Conservation (phyloP, 2,113 vertebrate genomes). For the Semicossyphus pulcher region DNA sequence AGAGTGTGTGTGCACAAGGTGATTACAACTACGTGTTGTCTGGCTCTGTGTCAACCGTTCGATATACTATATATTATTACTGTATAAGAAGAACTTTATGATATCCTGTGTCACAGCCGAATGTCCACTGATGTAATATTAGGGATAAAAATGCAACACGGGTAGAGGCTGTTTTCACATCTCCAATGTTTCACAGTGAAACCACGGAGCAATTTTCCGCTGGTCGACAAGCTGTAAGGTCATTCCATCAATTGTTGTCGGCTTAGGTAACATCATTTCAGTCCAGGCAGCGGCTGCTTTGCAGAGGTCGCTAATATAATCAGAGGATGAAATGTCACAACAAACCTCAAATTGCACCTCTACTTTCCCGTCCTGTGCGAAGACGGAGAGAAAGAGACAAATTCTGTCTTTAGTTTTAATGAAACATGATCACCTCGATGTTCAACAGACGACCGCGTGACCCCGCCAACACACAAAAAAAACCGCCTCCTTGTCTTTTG, state of each 20-base stretch:
- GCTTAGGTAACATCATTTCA: constrained; percentile 66
- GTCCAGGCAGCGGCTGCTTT: constrained; percentile 48
- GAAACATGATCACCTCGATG: constrained; percentile 29
- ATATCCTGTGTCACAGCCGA: constrained; percentile 7
- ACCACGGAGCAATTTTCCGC: constrained; percentile 31
- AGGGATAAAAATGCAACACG: constrained; percentile 30
- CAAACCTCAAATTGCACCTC: constrained; percentile 49
- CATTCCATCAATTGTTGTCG: constrained; percentile 76
- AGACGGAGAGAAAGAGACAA: background rate
- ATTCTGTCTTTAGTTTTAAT: constrained; percentile 29
- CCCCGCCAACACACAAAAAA: background rate
- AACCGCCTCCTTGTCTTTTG: constrained; percentile 47
- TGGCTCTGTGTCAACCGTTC: constrained; percentile 3
- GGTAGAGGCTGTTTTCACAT: constrained; percentile 22
- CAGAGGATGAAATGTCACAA: constrained; percentile 74
- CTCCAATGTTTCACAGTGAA: constrained; percentile 22
- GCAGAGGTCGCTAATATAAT: constrained; percentile 66
- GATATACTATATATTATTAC: background rate
- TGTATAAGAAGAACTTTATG: background rate
- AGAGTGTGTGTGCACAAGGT: background rate
- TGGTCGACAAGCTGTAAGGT: constrained; percentile 64
- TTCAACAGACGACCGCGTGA: background rate
- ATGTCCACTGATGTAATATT: constrained; percentile 21
- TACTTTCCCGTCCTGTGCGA: constrained; percentile 2
- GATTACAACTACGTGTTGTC: constrained; percentile 25